Conservation (phyloP, 2,797 vertebrate genomes). For the Myripristis murdjan region DNA sequence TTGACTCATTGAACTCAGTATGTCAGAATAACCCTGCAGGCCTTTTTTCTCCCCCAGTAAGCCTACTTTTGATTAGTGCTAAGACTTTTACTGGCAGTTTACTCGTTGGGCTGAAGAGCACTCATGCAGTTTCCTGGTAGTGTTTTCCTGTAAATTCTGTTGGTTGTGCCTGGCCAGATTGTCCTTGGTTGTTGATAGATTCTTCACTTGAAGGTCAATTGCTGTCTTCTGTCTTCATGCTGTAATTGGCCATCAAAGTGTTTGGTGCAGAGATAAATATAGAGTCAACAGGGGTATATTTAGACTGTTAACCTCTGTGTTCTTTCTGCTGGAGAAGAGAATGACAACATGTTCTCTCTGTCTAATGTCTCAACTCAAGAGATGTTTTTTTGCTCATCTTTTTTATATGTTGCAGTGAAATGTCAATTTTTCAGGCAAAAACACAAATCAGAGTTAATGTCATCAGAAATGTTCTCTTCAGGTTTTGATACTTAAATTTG, state of each 20-base stretch:
- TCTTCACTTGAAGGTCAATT: background rate
- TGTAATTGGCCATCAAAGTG: conserved; percentile 14
- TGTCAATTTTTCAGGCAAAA: too few relatives aligned
- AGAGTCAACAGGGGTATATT: conserved; percentile 39
- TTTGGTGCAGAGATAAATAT: conserved; percentile 18
- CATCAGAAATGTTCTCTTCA: too few relatives aligned
- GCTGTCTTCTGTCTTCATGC: too few relatives aligned
- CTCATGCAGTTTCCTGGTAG: too few relatives aligned
- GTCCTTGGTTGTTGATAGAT: background rate
- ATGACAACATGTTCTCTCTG: background rate
- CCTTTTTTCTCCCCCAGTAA: too few relatives aligned
- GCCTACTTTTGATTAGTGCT: conserved; percentile 32
- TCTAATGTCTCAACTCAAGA: background rate
- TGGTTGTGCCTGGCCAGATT: background rate
- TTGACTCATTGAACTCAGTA: conserved; percentile 23
- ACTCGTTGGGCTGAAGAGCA: too few relatives aligned
- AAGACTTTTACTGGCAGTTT: background rate
- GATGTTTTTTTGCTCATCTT: too few relatives aligned
- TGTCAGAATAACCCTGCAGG: conserved; percentile 6
- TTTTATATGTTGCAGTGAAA: too few relatives aligned
- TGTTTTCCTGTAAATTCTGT: background rate
- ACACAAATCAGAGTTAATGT: too few relatives aligned
- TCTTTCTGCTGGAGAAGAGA: background rate
- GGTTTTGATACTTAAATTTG: too few relatives aligned
- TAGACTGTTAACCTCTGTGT: conserved; percentile 10